Evolutionary conservation across 2,888 invertebrate genomes (phyloP), one percentile per base, ranked within the genome.

Genomic region (Melanostoma scalare): DNA sequence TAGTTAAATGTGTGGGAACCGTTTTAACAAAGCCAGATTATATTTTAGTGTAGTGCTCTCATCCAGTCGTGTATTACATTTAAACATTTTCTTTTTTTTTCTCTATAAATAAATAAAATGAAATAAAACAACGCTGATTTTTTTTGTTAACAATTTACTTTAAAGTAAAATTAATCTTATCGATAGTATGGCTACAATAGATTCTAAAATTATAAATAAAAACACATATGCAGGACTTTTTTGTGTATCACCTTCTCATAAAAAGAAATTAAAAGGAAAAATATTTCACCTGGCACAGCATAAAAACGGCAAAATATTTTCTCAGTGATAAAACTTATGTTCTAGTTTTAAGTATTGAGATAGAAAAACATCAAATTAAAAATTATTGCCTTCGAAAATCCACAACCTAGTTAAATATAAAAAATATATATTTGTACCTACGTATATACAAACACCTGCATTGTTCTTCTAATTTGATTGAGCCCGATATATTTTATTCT

Each of bases 161-260:
- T 69, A 48, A 20, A 20, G 20, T 36, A 53, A 69, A 46, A 36
- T 42, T 42, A 36, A 44, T 33, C 69, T 77, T 77, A 77, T 77
- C 48, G 69, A 77, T 77, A 77, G 76, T 77, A 77, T 77, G 76
- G 76, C 76, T 77, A 77, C 69, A 69, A 69, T 56, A 69, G 53
- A 48, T 69, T 69, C 10, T 52, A 31, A 20, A 35, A 20, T 30
- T 48, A 48, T 3, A 31, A 31, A 52, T 8, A 3, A 31, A 33
- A 10, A 31, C 6, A 50, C 20, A 30, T 31, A 50, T 40, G 6
- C 30, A 8, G 20, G 20, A 20, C 20, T 8, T 52, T 52, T 33
- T 9, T 33, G 52, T 52, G 33, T 52, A 48, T 36, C 33, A 36
- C 2, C 0, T 20, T 10, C 10, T 10, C 8, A 30, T 10, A 31